Evolutionary conservation across 2,888 invertebrate genomes (phyloP), one percentile per base, ranked within the genome.

Genomic region (Phaedon cochleariae): DNA sequence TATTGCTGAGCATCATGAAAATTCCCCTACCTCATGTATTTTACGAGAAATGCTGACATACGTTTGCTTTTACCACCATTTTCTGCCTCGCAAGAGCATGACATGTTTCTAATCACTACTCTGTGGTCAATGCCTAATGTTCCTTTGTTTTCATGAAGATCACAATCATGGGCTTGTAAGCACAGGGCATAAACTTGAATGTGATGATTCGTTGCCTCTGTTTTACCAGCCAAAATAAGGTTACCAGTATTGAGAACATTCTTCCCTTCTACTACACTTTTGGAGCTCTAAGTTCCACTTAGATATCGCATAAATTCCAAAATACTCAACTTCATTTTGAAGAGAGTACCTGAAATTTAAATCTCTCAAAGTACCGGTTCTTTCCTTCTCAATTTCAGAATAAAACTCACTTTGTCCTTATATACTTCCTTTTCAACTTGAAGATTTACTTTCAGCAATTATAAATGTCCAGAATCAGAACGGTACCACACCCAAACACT

Each of bases 61-160:
- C 45, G 51, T 49, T 49, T 59, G 20, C 61, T 53, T 53, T 29
- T 61, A 22, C 53, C 61, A 61, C 61, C 45, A 29, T 53, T 61
- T 54, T 53, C 53, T 45, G 61, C 53, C 29, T 61, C 45, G 20
- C 54, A 54, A 7, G 37, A 59, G 31, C 41, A 55, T 21, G 15
- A 7, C 55, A 34, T 26, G 15, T 9, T 48, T 46, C 29, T 17
- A 41, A 41, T 21, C 3, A 34, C 34, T 54, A 60, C 6, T 3
- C 20, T 5, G 22, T 49, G 1, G 3, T 49, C 20, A 21, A 49
- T 49, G 10, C 1, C 20, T 1, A 49, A 41, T 15, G 41, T 26
- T 5, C 26, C 26, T 7, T 26, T 26, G 3, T 5, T 26, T 26
- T 26, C 52, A 29, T 52, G 52, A 15, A 29, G 29, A 17, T 52